Base-by-base conservation (phyloP, 2,797 vertebrate genomes). In the Sciurus vulgaris region DNA sequence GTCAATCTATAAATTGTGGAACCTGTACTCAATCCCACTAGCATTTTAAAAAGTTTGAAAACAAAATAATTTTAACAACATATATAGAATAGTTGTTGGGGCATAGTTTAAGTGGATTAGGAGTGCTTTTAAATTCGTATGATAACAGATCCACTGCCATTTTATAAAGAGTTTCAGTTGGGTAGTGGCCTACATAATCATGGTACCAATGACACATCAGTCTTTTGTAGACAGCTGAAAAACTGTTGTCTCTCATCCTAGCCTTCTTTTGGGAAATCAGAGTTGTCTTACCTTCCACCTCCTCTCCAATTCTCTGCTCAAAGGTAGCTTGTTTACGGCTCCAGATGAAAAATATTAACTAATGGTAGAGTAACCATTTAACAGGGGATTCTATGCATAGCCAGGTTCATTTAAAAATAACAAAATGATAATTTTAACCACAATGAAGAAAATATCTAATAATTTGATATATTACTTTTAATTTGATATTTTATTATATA, bases 121-220 rank as follows among this genome's bases (percentile, higher is more conserved):
- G 67, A 24, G 59, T 51, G 9, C 20, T 76, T 79, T 89, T 54
- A 69, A 73, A 54, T 77, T 76, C 38, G 63, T 44, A 47, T 13
- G 56, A 41, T 49, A 74, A 38, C 41, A 83, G 49, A 63, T 26
- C 70, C 22, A 70, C 77, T 92, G 78, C 33, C 63, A 86, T 90
- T 89, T 82, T 26, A 84, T 78, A 94, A 41, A 86, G 44, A 94
- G 73, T 74, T 78, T 86, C 30, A 74, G 26, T 77, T 87, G 44
- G n/a, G 44, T 77, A 85, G 59, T 65, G 74, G 30, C 8, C 78
- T 85, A 54, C 47, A 95, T 24, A 51, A 56, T 89, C 61, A 63
- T 33, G 6, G 14, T 49, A 77, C 26, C 56, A 91, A 24, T 41
- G 69, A 61, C 44, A 54, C 61, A 49, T 72, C 70, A 82, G 41